These are phyloP conservation scores for Anoncus sp. DNA, from an alignment of 2,888 invertebrate genomes.

Conservation along the genomic window DNA sequence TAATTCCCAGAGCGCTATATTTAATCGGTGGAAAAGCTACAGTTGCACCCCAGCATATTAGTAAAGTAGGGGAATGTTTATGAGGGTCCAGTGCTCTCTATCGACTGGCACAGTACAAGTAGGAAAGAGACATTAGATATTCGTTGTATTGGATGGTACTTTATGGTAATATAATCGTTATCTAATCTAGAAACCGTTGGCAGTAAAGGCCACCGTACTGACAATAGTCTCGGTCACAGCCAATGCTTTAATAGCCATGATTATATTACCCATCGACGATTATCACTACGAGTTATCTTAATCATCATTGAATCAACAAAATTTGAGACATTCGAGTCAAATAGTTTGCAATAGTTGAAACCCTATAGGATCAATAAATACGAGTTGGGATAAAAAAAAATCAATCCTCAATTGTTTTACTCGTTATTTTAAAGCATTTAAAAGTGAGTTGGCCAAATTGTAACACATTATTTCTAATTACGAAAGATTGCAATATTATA, in stretches of 20 bases:
- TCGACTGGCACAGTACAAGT: background rate
- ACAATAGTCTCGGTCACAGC: slow-evolving; percentile 22
- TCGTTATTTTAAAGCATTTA: background rate
- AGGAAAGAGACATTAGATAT: slow-evolving; percentile 14
- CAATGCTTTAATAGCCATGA: slow-evolving; percentile 40
- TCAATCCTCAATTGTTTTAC: background rate
- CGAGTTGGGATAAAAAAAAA: background rate
- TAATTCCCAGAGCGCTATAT: slow-evolving; percentile 10
- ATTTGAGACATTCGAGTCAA: background rate
- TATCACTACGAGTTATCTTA: background rate
- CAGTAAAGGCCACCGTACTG: slow-evolving; percentile 27
- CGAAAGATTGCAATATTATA: background rate
- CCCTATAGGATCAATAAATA: background rate
- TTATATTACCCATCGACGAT: slow-evolving; percentile 18
- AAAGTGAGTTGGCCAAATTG: background rate
- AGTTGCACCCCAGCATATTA: slow-evolving; percentile 33
- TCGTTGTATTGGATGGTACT: slow-evolving; percentile 14
- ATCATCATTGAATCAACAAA: slow-evolving; percentile 1
- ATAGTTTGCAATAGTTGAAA: background rate
- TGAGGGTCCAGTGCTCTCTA: slow-evolving; percentile 20
- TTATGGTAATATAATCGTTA: slow-evolving; percentile 62
- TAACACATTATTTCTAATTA: background rate
- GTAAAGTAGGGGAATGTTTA: slow-evolving; percentile 38
- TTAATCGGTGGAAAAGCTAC: slow-evolving; percentile 35
- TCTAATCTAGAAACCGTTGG: slow-evolving; percentile 55